Base-by-base conservation (phyloP, 2,113 vertebrate genomes). In the Tamias sibiricus region DNA sequence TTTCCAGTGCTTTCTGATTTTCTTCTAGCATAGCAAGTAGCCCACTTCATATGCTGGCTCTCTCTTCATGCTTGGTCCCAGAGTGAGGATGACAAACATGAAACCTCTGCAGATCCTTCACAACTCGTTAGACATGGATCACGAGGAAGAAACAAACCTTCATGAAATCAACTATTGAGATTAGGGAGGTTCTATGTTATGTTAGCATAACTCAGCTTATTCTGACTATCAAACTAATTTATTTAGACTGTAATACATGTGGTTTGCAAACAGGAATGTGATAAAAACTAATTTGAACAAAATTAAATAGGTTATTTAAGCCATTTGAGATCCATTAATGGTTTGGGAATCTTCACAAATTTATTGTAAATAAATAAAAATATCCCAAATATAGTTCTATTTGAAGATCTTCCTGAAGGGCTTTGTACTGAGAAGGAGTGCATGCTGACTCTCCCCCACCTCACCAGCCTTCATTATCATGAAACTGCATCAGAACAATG, bases 231-330 rank as follows among this genome's bases (percentile, higher is more conserved):
- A 20, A 57, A 42, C 42, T 52, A 68, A 30, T 35, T 84, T 30
- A 16, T 8, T 74, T 30, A 9, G 4, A 52, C 22, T 32, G 22
- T 8, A 76, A 35, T 35, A 47, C 4, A 17, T 24, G 9, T 6
- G 11, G 8, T 59, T 84, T 47, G 35, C n/a, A 52, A 42, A 76
- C 16, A 71, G 0, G 12, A 42, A 20, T 28, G 8, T 8, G 40
- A 28, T 12, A 28, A 85, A 94, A 79, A 68, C 32, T 80, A 24
- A 12, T 68, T 86, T n/a, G 28, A 52, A 66, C 47, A 92, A 94
- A 88, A 86, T 37, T 17, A 49, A 87, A 82, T 47, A 71, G 40
- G 12, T 42, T 87, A 68, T 0, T 17, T 77, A 49, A 66, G 14
- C 14, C 64, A 8, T 8, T 94, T 94, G 24, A 44, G n/a, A 90